Conservation (phyloP, 2,888 invertebrate genomes). For the Caenorhabditis zanzibari region DNA sequence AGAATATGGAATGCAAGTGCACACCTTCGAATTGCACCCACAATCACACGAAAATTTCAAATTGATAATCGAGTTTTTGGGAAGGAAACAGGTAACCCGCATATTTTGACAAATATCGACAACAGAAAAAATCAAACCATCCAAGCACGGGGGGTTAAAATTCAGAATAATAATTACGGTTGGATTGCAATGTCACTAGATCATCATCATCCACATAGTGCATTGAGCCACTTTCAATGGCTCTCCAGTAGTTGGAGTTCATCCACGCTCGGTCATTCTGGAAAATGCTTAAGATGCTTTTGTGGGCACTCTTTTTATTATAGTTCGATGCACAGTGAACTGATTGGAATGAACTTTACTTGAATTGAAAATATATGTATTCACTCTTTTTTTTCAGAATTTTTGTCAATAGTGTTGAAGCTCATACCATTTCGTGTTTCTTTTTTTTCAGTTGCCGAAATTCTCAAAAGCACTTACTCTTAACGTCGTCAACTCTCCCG, state of each 20-base stretch:
- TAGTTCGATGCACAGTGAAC: too few relatives aligned
- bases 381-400: too few relatives aligned
- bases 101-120: constrained; percentile 33
- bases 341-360: too few relatives aligned
- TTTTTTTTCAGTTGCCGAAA: too few relatives aligned
- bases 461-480: too few relatives aligned
- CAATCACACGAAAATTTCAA: constrained; percentile 33
- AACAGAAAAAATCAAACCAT: constrained; percentile 54
- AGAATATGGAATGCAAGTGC: constrained; percentile 25
- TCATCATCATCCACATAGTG: constrained; percentile 77
- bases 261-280: constrained; percentile 75
- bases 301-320: too few relatives aligned
- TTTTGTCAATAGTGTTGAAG: too few relatives aligned
- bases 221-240: constrained; percentile 72
- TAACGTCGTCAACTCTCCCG: constrained; percentile 76
- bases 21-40: constrained; percentile 23
- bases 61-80: constrained; percentile 12
- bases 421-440: too few relatives aligned
- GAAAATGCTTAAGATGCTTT: too few relatives aligned
- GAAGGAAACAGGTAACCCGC: constrained; percentile 13
- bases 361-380: too few relatives aligned
- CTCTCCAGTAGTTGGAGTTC: constrained; percentile 77
- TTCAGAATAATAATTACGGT: constrained; percentile 77
- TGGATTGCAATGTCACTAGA: constrained; percentile 70
- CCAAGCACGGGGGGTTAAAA: constrained; percentile 55